Evolutionary conservation across 2,888 invertebrate genomes (phyloP), one percentile per base, ranked within the genome.

Genomic region (Seira ritae): DNA sequence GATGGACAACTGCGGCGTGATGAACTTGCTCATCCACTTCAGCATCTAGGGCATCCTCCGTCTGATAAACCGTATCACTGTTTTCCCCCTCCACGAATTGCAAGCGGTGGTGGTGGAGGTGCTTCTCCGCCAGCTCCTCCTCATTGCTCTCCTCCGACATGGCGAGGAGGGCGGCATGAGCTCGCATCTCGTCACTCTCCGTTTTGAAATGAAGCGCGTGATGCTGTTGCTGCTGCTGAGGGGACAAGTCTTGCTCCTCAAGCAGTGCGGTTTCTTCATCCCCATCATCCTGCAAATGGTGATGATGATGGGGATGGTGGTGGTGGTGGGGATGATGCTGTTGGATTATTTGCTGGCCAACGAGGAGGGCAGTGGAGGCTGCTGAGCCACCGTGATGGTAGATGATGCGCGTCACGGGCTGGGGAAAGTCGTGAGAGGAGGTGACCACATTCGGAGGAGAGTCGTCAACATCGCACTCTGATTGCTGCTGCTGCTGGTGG

Each of bases 331-430:
- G 67, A 8, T 62, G 80, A 1, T 74, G 71, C 46, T 82, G 76
- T 23, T 72, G 71, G 4, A 73, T 71, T 15, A 73, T 12, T 50
- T 76, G 77, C 37, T 76, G 83, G 0, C 75, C 74, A 2, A 80
- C 75, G 20, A 80, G 74, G 6, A 74, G 80, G 0, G 78, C 70
- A 22, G 79, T 24, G 19, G 62, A 24, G n/a, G 62, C 17, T 1
- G 50, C 20, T n/a, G 55, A 15, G 1, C 77, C 75, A 19, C 73
- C 74, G 31, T 84, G 84, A 24, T 84, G 84, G 50, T 84, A 84
- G 62, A 84, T 74, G 62, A 84, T 84, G 50, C 84, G 84, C 10
- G 84, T 84, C 60, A 80, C 80, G 15, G 80, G 80, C 70, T 80
- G 80, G 15, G 69, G 70, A 50, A 80, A 80, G 37, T 80, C 50